A percentile compares a stretch with the other conserved stretches of the same genome.
Evolutionary conservation across 2,888 invertebrate genomes (phyloP).

Genomic region (Apotomis capreana): DNA sequence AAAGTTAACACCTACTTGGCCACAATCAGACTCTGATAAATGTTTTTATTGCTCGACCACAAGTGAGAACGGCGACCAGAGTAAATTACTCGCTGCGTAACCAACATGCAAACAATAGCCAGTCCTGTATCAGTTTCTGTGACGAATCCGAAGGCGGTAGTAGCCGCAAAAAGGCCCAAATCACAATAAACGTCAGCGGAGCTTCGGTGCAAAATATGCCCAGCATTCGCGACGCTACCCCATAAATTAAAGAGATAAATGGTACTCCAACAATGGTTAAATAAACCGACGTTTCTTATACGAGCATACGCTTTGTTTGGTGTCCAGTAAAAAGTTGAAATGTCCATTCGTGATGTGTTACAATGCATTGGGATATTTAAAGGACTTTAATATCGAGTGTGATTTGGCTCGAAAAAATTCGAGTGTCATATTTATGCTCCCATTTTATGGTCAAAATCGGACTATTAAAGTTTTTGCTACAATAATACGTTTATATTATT

Average conservation of each 20-base stretch:
- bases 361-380: slow-evolving; percentile 71
- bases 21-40: slow-evolving; percentile 60
- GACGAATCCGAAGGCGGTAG: slow-evolving; percentile 68
- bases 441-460: slow-evolving; percentile 62
- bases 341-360: slow-evolving; percentile 65
- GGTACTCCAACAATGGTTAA: slow-evolving; percentile 78
- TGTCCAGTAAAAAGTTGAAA: slow-evolving; percentile 73
- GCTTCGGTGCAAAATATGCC: slow-evolving; percentile 71
- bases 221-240: slow-evolving; percentile 73
- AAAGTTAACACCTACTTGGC: slow-evolving; percentile 67
- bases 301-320: slow-evolving; percentile 75
- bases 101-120: slow-evolving; percentile 71
- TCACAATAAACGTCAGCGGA: slow-evolving; percentile 48
- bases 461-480: slow-evolving; percentile 38
- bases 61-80: slow-evolving; percentile 68
- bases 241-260: slow-evolving; percentile 83
- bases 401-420: slow-evolving; percentile 58
- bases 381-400: slow-evolving; percentile 63
- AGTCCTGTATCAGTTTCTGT: slow-evolving; percentile 63
- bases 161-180: slow-evolving; percentile 44
- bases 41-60: slow-evolving; percentile 68
- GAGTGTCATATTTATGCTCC: slow-evolving; percentile 54
- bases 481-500: slow-evolving; percentile 26
- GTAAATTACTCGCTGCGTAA: slow-evolving; percentile 73
- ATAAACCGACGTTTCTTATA: slow-evolving; percentile 77